Percentiles rank a stretch among this genome's conserved stretches.
Evolutionary conservation across 1,140 invertebrate genomes (phyloP).

Genomic region (Drosophila novamexicana): DNA sequence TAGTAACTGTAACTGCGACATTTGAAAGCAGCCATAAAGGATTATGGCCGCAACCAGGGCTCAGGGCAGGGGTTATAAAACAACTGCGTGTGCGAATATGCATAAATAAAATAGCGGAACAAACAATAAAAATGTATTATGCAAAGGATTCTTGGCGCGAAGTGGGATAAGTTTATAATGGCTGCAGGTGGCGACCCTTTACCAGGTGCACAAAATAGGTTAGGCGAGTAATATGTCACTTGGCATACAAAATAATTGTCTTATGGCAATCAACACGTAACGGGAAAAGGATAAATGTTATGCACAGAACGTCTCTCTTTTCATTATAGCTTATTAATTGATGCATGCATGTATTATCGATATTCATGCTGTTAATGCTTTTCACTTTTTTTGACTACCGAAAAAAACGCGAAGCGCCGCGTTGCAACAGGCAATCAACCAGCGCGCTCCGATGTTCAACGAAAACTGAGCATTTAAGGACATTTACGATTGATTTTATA

Average conservation of each 20-base stretch:
- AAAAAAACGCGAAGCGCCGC: constrained; percentile 54
- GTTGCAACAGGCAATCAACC: constrained; percentile 50
- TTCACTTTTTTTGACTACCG: constrained; percentile 43
- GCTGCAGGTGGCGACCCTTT: constrained; percentile 5
- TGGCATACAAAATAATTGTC: constrained; percentile 46
- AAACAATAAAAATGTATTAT: constrained; percentile 56
- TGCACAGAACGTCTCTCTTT: constrained; percentile 42
- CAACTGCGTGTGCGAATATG: constrained; percentile 44
- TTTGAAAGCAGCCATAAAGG: constrained; percentile 8
- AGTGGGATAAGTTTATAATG: constrained; percentile 7
- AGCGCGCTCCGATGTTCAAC: constrained; percentile 69
- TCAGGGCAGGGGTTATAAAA: background rate
- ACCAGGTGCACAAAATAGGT: constrained; percentile 57
- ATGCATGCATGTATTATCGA: constrained; percentile 18
- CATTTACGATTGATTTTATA: constrained; percentile 84
- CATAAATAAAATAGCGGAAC: constrained; percentile 4
- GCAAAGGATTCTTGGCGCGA: constrained; percentile 39
- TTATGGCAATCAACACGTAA: constrained; percentile 25
- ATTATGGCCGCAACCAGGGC: constrained; percentile 4
- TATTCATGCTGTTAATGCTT: constrained; percentile 23
- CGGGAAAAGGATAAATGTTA: constrained; percentile 40
- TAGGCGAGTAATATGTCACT: constrained; percentile 44
- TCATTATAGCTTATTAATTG: constrained; percentile 29
- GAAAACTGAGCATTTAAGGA: constrained; percentile 83
- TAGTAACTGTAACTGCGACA: constrained; percentile 17